phyloP scores from a whole-genome alignment of 2,888 invertebrate genomes.

The Lycocerus yunnanus region DNA sequence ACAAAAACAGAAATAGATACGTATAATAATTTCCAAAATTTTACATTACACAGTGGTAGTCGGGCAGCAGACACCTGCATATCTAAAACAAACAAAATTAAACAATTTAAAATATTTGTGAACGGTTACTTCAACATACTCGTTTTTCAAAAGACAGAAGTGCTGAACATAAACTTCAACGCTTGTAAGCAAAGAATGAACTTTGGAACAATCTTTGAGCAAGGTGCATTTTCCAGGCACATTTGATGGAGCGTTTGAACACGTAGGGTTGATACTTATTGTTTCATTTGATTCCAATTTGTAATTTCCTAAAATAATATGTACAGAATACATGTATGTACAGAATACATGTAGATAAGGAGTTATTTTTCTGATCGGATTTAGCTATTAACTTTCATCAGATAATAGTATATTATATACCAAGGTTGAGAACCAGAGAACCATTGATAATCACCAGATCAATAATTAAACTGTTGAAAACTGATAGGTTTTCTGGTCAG shows the following conservation, averaged over 20 bases:
- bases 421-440: too few species aligned
- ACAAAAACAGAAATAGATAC: too few species aligned
- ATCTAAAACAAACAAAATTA: not conserved
- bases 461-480: too few species aligned
- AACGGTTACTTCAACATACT: not conserved
- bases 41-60: not conserved
- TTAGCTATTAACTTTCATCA: too few species aligned
- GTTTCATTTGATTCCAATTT: not conserved
- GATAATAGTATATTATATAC: too few species aligned
- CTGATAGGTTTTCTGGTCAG: too few species aligned
- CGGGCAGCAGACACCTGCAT: not conserved
- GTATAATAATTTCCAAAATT: too few species aligned
- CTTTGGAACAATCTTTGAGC: not conserved
- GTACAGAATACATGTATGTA: too few species aligned
- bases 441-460: too few species aligned
- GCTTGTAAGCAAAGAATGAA: not conserved
- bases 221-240: not conserved
- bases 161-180: not conserved
- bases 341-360: too few species aligned
- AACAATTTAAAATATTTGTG: not conserved
- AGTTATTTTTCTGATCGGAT: too few species aligned
- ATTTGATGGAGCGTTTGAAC: constrained; percentile 1
- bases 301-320: constrained; percentile 7
- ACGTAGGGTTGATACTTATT: not conserved
- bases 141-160: not conserved